These are phyloP conservation scores for Acanthosepion pharaonis DNA, from an alignment of 2,888 invertebrate species.

Conservation along the genomic window DNA sequence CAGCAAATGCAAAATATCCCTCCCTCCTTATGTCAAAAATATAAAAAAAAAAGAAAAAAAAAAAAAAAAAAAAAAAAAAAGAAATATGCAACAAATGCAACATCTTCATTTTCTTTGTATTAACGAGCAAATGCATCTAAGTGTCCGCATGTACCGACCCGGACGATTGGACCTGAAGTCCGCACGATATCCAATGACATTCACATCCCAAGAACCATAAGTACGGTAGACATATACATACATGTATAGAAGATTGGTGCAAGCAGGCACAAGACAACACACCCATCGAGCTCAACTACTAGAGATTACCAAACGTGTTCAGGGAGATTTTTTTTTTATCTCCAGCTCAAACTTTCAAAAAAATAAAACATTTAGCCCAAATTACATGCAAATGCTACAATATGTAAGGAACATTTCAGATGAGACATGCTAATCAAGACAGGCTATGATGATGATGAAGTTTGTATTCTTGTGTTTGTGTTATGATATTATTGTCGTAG, in stretches of 20 bases:
- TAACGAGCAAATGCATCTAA: conserved; percentile 47
- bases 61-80: neutral
- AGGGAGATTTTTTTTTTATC: conserved; percentile 36
- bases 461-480: neutral
- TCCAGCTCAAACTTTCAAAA: conserved; percentile 43
- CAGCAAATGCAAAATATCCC: conserved; percentile 36
- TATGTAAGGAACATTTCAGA: conserved; percentile 46
- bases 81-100: conserved; percentile 45
- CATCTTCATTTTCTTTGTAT: conserved; percentile 24
- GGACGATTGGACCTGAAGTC: conserved; percentile 39
- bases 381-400: conserved; percentile 47
- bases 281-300: conserved; percentile 46
- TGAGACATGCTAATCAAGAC: conserved; percentile 45
- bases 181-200: conserved; percentile 47
- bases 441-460: conserved; percentile 41
- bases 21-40: neutral
- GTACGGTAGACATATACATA: conserved; percentile 44
- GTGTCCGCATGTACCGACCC: conserved; percentile 45
- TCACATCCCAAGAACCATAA: conserved; percentile 45
- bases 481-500: neutral
- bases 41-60: conserved; percentile 37
- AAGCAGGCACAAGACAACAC: conserved; percentile 47
- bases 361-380: conserved; percentile 42
- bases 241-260: conserved; percentile 46
- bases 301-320: conserved; percentile 46